Percentiles rank a stretch among this genome's conserved stretches.
Evolutionary conservation across 2,113 vertebrate species (phyloP).

Genomic region (Tautogolabrus adspersus): DNA sequence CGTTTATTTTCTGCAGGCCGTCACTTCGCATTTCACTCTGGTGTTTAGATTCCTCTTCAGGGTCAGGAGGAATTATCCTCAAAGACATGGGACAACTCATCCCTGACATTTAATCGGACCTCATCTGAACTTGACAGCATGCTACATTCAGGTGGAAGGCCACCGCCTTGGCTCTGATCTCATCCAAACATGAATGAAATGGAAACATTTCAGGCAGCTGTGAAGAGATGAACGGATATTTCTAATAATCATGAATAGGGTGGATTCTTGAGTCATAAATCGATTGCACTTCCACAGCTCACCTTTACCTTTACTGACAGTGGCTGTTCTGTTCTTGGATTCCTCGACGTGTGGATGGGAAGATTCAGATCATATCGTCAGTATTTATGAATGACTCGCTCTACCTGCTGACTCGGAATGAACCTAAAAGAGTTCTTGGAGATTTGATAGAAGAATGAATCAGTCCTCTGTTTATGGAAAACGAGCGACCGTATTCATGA

Average conservation of each 20-base stretch:
- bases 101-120: neutral
- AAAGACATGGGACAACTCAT: neutral
- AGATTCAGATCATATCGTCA: too few species aligned
- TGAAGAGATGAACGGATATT: neutral
- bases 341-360: too few species aligned
- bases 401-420: too few species aligned
- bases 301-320: too few species aligned
- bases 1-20: neutral
- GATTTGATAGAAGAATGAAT: too few species aligned
- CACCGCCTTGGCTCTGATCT: neutral
- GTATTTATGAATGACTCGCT: too few species aligned
- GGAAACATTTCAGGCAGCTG: neutral
- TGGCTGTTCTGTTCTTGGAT: too few species aligned
- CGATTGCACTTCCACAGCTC: neutral
- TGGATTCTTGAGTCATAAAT: neutral
- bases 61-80: neutral
- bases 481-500: too few species aligned
- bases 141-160: neutral
- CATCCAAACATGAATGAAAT: neutral
- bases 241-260: neutral
- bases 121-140: neutral
- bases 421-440: too few species aligned
- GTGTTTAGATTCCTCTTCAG: constrained; percentile 2
- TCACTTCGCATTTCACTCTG: neutral
- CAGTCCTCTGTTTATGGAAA: too few species aligned